Percentiles rank a stretch among this genome's conserved stretches.
phyloP scores from a whole-genome alignment of 2,797 vertebrate genomes.

The Xenops minutus region DNA sequence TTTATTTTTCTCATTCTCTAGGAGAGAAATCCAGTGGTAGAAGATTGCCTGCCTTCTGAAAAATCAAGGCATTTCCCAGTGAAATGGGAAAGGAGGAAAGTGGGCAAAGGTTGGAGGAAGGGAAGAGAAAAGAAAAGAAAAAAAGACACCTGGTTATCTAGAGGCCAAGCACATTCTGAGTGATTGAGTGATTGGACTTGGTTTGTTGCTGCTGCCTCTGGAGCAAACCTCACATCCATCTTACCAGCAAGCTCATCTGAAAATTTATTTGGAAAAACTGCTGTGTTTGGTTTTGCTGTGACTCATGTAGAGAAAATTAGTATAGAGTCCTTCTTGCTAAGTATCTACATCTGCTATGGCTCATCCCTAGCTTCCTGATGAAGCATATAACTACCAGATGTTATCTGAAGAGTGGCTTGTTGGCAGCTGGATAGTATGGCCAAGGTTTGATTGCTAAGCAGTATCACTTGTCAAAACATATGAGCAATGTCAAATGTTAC shows the following conservation, averaged over 20 bases:
- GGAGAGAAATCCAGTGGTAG: background rate
- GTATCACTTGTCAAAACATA: background rate
- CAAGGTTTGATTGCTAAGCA: constrained; percentile 18
- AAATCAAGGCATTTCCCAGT: background rate
- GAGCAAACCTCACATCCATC: background rate
- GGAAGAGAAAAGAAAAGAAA: background rate
- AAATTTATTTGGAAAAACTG: background rate
- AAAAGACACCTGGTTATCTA: background rate
- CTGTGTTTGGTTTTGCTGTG: background rate
- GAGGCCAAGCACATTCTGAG: background rate
- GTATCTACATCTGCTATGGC: background rate
- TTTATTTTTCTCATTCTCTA: background rate
- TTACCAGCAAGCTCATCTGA: background rate
- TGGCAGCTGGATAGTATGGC: background rate
- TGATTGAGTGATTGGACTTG: background rate
- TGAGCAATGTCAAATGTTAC: background rate
- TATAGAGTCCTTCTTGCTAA: background rate
- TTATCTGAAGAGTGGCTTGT: background rate
- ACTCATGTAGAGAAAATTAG: background rate
- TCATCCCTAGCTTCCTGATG: background rate
- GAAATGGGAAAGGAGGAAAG: background rate
- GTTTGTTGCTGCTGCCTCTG: background rate
- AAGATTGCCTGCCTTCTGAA: background rate
- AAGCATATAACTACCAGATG: background rate
- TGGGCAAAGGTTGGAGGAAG: background rate